Conservation (phyloP, 2,888 invertebrate species). For the Agrenia bidenticulata region DNA sequence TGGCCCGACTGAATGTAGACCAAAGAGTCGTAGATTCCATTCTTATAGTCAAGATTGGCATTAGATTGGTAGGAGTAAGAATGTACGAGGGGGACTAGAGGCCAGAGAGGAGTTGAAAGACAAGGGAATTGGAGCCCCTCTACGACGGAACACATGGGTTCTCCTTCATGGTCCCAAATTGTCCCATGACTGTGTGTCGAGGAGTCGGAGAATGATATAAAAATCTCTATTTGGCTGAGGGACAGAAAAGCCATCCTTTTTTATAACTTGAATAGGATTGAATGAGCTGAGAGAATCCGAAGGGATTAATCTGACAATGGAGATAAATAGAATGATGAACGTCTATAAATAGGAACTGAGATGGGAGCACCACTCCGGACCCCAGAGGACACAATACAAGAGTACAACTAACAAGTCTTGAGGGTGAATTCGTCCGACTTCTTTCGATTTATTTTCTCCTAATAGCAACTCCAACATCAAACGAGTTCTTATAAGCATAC, state of each 20-base stretch:
- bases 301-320: conserved; percentile 10
- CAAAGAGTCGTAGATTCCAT: no score
- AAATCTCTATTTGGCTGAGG: background rate
- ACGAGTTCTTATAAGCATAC: no score
- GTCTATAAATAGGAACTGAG: conserved; percentile 10
- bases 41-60: no score
- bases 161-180: conserved; percentile 2
- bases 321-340: conserved; percentile 3
- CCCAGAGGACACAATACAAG: background rate
- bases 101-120: no score
- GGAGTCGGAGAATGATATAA: background rate
- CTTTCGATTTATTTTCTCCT: background rate
- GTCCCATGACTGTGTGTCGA: background rate
- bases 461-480: conserved; percentile 6
- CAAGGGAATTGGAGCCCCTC: no score
- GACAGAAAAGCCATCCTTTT: conserved; percentile 3
- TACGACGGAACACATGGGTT: background rate
- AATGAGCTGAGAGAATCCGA: background rate
- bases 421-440: background rate
- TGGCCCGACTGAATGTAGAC: no score
- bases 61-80: no score
- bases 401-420: background rate
- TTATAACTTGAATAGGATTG: background rate
- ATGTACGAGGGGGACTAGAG: no score
- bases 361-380: background rate